Evolutionary conservation across 2,113 vertebrate genomes (phyloP).

Genomic region (Rutilus rutilus): DNA sequence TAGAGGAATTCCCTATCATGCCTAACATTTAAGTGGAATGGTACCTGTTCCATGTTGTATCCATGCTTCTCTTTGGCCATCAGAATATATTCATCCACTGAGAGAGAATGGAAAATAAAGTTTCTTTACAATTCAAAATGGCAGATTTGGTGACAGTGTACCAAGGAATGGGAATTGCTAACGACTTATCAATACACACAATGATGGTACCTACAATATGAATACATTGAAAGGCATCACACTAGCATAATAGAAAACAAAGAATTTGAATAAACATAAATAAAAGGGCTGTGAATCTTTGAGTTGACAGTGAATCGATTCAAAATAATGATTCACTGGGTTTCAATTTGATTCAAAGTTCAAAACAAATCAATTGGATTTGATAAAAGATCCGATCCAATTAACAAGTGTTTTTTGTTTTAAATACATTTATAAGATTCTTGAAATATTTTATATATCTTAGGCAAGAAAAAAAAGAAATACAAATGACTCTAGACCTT

Average conservation of each 20-base stretch:
- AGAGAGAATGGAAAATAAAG: not conserved
- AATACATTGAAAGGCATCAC: not conserved
- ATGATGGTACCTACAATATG: no score
- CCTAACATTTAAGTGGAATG: not conserved
- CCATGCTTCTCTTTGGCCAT: constrained; percentile 99
- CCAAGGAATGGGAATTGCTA: not conserved
- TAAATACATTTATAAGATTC: no score
- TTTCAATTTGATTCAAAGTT: not conserved
- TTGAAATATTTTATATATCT: no score
- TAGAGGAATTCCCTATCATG: not conserved
- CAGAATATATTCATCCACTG: constrained; percentile 98
- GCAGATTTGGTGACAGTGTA: not conserved
- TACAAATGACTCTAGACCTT: not conserved
- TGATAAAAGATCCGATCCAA: not conserved
- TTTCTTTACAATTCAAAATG: not conserved
- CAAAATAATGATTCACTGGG: not conserved
- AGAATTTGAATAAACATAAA: not conserved
- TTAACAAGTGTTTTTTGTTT: not conserved
- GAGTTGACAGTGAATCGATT: not conserved
- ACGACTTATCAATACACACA: not conserved
- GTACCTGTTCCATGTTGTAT: constrained; percentile 98
- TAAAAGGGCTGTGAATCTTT: not conserved
- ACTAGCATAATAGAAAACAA: not conserved
- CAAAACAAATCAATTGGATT: not conserved
- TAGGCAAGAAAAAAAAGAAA: no score